Base-by-base conservation (phyloP, 2,888 invertebrate species). In the Chrysotoxum bicinctum region DNA sequence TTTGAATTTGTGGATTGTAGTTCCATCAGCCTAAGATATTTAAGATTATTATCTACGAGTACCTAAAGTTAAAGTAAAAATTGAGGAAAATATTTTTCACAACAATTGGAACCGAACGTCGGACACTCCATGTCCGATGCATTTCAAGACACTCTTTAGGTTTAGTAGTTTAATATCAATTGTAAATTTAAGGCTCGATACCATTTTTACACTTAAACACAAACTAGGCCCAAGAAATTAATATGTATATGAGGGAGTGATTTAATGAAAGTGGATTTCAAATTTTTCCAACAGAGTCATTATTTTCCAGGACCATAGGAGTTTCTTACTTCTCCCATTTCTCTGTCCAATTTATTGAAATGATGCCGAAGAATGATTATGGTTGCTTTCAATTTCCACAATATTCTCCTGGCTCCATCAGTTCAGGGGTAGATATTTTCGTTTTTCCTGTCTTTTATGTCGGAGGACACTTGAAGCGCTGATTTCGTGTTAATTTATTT, bases 401-500 rank as follows among this genome's bases (percentile, higher is more conserved):
- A 48, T 40, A 50, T 48, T 58, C 40, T 48, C 48, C 56, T 74
- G 52, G 40, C 48, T 37, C 35, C 30, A 50, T 50, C 14, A 64
- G 4, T 66, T n/a, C n/a, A 52, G 23, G 23, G 9, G 23, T 9
- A 21, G n/a, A 16, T 23, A 10, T 19, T 12, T 21, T 21, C 19
- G 7, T 54, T 52, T 45, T 19, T 48, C 50, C 40, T 82, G 16
- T 40, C 58, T n/a, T 40, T 54, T 64, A 16, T 16, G 16, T 43
- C 26, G n/a, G 37, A 50, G 48, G 52, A 54, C 52, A 45, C 77
- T 72, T 30, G 40, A 16, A 50, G 35, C 48, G 35, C 50, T 69
- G 78, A 83, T 69, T 83, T 75, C 83, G 74, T 86, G 87, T 87
- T 87, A 87, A 87, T 87, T 86, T 87, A 87, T 87, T 87, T 87